These are phyloP conservation scores for Polydrusus tereticollis DNA, from an alignment of 2,888 invertebrate species.

Conservation along the genomic window DNA sequence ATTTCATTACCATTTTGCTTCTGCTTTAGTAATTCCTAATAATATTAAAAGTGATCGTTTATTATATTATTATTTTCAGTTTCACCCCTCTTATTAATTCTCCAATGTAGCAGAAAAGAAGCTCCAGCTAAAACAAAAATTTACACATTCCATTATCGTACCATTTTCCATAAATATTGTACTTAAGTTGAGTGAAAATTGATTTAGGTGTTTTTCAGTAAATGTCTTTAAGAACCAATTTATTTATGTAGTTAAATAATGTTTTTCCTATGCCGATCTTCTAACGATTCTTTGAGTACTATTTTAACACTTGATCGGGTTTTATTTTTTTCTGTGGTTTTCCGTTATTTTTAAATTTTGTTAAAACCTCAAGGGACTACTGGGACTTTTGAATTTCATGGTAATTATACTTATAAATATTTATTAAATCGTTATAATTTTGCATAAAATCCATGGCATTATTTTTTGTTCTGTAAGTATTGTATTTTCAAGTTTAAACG, in stretches of 20 bases:
- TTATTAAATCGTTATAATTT: background rate
- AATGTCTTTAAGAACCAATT: background rate
- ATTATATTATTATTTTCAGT: too few species aligned
- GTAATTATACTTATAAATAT: slow-evolving; percentile 2
- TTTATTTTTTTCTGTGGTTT: too few species aligned
- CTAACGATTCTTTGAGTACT: too few species aligned
- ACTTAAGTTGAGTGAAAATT: background rate
- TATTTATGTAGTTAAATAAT: background rate
- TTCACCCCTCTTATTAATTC: background rate
- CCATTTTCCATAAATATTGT: background rate
- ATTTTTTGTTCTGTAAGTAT: background rate
- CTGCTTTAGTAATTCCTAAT: too few species aligned
- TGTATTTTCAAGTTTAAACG: background rate
- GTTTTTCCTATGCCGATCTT: too few species aligned
- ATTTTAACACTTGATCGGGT: too few species aligned
- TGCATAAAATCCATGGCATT: background rate
- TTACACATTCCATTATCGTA: background rate
- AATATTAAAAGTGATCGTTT: too few species aligned
- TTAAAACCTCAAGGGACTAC: background rate
- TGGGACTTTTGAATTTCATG: background rate
- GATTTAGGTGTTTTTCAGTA: background rate
- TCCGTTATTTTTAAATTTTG: too few species aligned
- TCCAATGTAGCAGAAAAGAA: background rate
- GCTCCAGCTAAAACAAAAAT: background rate
- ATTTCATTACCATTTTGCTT: too few species aligned